These are phyloP conservation scores for Catharus fuscescens DNA, from an alignment of 2,113 vertebrate species.

Conservation along the genomic window DNA sequence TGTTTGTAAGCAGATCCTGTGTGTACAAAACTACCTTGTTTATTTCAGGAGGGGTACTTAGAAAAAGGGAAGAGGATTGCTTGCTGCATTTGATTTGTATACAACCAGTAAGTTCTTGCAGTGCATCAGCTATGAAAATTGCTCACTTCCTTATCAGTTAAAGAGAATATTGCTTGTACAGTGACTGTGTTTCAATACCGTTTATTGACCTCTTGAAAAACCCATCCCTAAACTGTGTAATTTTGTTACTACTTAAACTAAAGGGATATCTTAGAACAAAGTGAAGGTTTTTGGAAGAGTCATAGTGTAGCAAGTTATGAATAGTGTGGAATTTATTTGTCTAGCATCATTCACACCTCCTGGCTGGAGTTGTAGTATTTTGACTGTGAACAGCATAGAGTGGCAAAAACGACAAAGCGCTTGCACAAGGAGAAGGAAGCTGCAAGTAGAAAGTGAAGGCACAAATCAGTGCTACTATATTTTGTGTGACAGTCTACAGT, in stretches of 20 bases:
- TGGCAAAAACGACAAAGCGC: neutral
- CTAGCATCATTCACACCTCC: neutral
- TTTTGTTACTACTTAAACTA: neutral
- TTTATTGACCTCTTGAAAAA: neutral
- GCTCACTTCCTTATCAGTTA: neutral
- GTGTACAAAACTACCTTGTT: neutral
- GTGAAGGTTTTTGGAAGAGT: neutral
- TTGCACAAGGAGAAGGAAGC: neutral
- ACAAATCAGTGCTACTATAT: neutral
- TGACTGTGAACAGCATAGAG: neutral
- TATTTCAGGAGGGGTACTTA: neutral
- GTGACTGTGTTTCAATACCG: neutral
- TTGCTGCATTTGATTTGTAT: neutral
- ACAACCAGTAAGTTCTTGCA: neutral
- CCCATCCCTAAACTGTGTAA: neutral
- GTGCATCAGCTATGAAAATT: neutral
- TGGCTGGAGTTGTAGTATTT: neutral
- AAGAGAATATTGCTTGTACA: neutral
- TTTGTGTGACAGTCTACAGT: neutral
- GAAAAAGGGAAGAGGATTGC: neutral
- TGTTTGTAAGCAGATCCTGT: neutral
- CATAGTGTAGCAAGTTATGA: neutral
- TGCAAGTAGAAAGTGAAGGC: neutral
- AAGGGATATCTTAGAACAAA: neutral
- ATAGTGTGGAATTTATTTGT: neutral